Percentiles rank a stretch among this genome's conserved stretches.
Conservation (phyloP, 2,797 vertebrate species). For the Philypnodon macrostomus region DNA sequence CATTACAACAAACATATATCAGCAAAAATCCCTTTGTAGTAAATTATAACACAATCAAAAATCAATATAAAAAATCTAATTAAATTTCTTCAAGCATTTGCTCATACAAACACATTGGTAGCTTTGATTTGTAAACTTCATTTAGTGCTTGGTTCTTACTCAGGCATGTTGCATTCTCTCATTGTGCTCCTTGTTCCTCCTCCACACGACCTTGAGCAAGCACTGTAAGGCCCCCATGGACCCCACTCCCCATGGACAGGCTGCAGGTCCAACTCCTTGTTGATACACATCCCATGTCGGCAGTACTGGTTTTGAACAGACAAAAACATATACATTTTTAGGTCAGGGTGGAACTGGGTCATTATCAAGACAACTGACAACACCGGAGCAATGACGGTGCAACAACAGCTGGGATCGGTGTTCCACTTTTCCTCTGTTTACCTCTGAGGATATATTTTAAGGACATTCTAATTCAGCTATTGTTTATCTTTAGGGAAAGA, state of each 20-base stretch:
- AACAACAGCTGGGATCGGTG: slow-evolving; percentile 36
- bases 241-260: slow-evolving; percentile 94
- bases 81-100: too few relatives aligned
- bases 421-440: slow-evolving; percentile 53
- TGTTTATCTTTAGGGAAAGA: slow-evolving; percentile 55
- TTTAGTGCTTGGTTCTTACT: slow-evolving; percentile 80
- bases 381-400: slow-evolving; percentile 30
- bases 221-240: slow-evolving; percentile 88
- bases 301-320: slow-evolving; percentile 85
- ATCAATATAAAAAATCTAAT: too few relatives aligned
- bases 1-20: too few relatives aligned
- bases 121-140: neutral
- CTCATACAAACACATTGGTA: too few relatives aligned
- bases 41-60: too few relatives aligned
- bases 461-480: slow-evolving; percentile 55
- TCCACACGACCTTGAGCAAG: slow-evolving; percentile 92
- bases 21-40: too few relatives aligned
- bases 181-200: slow-evolving; percentile 88
- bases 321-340: slow-evolving; percentile 36
- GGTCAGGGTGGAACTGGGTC: slow-evolving; percentile 4
- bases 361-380: slow-evolving; percentile 1
- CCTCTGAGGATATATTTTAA: slow-evolving; percentile 49
- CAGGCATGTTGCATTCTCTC: slow-evolving; percentile 91
- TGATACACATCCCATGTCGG: slow-evolving; percentile 89
- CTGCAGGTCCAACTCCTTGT: slow-evolving; percentile 84